Conservation (phyloP, 2,888 invertebrate genomes). For the Drosophila incognita region DNA sequence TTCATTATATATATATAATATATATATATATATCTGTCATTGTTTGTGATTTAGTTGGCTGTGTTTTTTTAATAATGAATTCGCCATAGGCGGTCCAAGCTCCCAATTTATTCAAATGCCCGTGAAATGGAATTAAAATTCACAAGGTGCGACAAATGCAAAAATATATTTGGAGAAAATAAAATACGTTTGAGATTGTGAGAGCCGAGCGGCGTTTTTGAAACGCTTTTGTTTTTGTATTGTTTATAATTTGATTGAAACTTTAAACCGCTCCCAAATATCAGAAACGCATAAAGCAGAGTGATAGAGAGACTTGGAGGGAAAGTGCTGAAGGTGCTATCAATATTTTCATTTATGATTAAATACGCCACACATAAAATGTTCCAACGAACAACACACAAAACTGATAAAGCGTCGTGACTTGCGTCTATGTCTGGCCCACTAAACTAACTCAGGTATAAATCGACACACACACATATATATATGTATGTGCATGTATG, state of each 20-base stretch:
- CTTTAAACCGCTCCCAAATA: slow-evolving; percentile 18
- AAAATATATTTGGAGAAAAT: slow-evolving; percentile 51
- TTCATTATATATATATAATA: neutral
- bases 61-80: slow-evolving; percentile 67
- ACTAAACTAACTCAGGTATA: slow-evolving; percentile 50
- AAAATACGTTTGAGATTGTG: neutral
- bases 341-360: slow-evolving; percentile 44
- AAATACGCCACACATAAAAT: slow-evolving; percentile 41
- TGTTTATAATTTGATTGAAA: slow-evolving; percentile 22
- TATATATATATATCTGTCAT: slow-evolving; percentile 25
- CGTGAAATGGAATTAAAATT: slow-evolving; percentile 45
- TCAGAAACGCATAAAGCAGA: slow-evolving; percentile 1
- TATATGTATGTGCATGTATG: neutral
- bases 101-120: slow-evolving; percentile 11
- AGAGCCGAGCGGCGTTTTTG: slow-evolving; percentile 6
- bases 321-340: slow-evolving; percentile 24
- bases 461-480: neutral
- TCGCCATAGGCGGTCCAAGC: slow-evolving; percentile 66
- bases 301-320: neutral
- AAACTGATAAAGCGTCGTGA: slow-evolving; percentile 31
- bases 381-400: slow-evolving; percentile 35
- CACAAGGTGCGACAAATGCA: slow-evolving; percentile 54
- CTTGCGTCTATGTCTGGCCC: neutral
- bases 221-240: neutral
- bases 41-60: slow-evolving; percentile 56